Evolutionary conservation across 2,113 vertebrate species (phyloP).

Genomic region (Mus musculus): GRCm39 chrX:65640501-65641000

Average conservation of each 20-base stretch:
- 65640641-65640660: background rate
- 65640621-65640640: background rate
- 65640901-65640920: background rate
- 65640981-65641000: no score
- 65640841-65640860: no score
- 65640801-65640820: no score
- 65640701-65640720: background rate
- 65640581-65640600: constrained; percentile 4
- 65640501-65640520: constrained; percentile 5
- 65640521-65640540: constrained; percentile 6
- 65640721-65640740: no score
- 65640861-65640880: background rate
- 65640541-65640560: background rate
- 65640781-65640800: no score
- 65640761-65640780: no score
- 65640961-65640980: background rate
- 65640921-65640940: background rate
- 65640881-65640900: background rate
- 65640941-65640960: background rate
- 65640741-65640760: no score
- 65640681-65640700: background rate
- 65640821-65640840: no score
- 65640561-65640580: constrained; percentile 16
- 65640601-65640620: background rate
- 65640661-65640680: background rate